Evolutionary conservation across 1,140 invertebrate species (phyloP).

Genomic region (Aethina tumida): DNA sequence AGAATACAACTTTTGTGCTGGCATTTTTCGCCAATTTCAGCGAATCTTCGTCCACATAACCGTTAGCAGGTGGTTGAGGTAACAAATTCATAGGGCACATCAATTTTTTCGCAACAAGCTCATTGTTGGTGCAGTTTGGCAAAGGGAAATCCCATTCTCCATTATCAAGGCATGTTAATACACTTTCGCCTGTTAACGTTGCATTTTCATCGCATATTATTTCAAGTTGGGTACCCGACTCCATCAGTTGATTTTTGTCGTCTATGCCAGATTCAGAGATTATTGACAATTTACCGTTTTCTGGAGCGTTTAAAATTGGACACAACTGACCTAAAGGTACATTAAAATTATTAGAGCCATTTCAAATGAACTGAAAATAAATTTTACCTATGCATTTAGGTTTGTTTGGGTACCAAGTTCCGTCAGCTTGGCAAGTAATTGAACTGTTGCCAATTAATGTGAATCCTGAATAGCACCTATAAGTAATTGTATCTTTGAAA

Average conservation of each 20-base stretch:
- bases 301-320: slow-evolving; percentile 34
- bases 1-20: slow-evolving; percentile 27
- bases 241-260: slow-evolving; percentile 16
- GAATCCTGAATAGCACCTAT: slow-evolving; percentile 43
- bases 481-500: slow-evolving; percentile 43
- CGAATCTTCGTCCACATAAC: slow-evolving; percentile 31
- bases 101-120: slow-evolving; percentile 1
- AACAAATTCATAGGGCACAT: slow-evolving; percentile 24
- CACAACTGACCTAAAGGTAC: slow-evolving; percentile 30
- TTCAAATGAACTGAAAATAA: background rate
- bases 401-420: slow-evolving; percentile 41
- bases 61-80: slow-evolving; percentile 33
- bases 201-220: slow-evolving; percentile 39
- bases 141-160: slow-evolving; percentile 28
- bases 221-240: slow-evolving; percentile 38
- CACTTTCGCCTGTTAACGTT: slow-evolving; percentile 33
- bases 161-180: slow-evolving; percentile 39
- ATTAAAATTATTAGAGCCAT: background rate
- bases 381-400: slow-evolving; percentile 39
- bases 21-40: slow-evolving; percentile 22
- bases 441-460: slow-evolving; percentile 37
- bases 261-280: slow-evolving; percentile 20
- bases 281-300: slow-evolving; percentile 33
- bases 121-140: background rate
- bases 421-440: slow-evolving; percentile 40